Conservation (phyloP, 1,140 invertebrate species). For the Andrena cerasifolii region DNA sequence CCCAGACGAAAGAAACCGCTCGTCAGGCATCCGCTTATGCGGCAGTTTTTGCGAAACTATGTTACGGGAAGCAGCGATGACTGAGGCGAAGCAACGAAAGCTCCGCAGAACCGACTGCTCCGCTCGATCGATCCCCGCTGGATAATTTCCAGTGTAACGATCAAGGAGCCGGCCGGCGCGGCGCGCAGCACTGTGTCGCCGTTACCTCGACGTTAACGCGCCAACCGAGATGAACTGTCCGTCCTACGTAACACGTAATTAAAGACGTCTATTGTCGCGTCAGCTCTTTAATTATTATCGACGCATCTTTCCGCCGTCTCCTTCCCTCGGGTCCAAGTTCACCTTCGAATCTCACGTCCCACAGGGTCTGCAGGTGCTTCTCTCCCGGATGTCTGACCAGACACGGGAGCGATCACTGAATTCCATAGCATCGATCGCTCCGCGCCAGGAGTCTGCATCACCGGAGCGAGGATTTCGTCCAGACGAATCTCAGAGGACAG, state of each 20-base stretch:
- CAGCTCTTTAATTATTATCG: slow-evolving; percentile 14
- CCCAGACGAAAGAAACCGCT: background rate
- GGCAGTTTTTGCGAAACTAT: slow-evolving; percentile 23
- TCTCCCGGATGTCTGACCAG: background rate
- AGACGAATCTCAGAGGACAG: background rate
- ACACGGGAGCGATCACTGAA: background rate
- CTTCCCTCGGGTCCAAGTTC: background rate
- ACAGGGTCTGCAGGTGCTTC: too few relatives aligned
- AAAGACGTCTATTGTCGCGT: slow-evolving; percentile 25
- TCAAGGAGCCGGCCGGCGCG: slow-evolving; percentile 28
- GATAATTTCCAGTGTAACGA: slow-evolving; percentile 49
- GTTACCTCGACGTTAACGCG: slow-evolving; percentile 38
- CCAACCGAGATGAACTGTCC: slow-evolving; percentile 34
- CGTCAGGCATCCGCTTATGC: background rate
- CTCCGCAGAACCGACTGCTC: background rate
- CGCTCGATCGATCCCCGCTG: slow-evolving; percentile 19
- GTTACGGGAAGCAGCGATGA: background rate
- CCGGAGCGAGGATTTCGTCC: slow-evolving; percentile 24
- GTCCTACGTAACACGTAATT: slow-evolving; percentile 44
- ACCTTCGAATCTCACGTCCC: too few relatives aligned
- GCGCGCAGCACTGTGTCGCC: background rate
- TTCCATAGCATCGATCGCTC: slow-evolving; percentile 1
- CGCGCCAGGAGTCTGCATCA: background rate
- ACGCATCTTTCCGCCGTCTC: slow-evolving; percentile 15
- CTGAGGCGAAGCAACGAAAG: background rate